These are phyloP conservation scores for Lethrus apterus DNA, from an alignment of 1,140 invertebrate species.

Conservation along the genomic window DNA sequence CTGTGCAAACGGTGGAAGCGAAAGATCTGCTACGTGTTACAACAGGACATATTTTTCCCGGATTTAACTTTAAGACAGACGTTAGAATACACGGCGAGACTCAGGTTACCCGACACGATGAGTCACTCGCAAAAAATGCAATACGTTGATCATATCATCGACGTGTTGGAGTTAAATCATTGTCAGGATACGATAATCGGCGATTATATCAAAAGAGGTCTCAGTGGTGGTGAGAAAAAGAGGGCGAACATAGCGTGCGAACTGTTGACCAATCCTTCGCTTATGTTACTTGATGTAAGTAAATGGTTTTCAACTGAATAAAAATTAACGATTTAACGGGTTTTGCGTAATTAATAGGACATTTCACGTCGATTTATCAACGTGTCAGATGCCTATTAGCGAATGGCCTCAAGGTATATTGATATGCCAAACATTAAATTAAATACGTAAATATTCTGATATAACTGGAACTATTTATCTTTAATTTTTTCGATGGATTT, in stretches of 20 bases:
- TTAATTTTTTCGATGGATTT: too few relatives aligned
- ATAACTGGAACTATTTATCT: too few relatives aligned
- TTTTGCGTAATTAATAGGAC: too few relatives aligned
- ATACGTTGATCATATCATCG: slow-evolving; percentile 73
- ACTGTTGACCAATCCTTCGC: slow-evolving; percentile 72
- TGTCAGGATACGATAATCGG: slow-evolving; percentile 81
- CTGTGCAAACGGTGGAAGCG: slow-evolving; percentile 68
- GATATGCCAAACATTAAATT: too few relatives aligned
- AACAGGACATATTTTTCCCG: slow-evolving; percentile 79
- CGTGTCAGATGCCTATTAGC: too few relatives aligned
- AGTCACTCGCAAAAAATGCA: slow-evolving; percentile 66
- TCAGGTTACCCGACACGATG: slow-evolving; percentile 70
- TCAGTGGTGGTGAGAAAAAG: slow-evolving; percentile 84
- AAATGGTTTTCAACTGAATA: too few relatives aligned
- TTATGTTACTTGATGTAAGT: slow-evolving; percentile 82
- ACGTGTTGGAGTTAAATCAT: slow-evolving; percentile 64
- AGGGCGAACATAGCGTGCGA: slow-evolving; percentile 81
- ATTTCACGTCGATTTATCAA: too few relatives aligned
- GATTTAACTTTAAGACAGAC: slow-evolving; percentile 75
- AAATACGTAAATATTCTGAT: too few relatives aligned
- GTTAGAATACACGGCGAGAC: slow-evolving; percentile 62
- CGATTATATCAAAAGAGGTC: slow-evolving; percentile 66
- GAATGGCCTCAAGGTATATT: too few relatives aligned
- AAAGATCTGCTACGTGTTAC: slow-evolving; percentile 76
- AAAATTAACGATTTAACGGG: too few relatives aligned